These are phyloP conservation scores for Xestia c-nigrum DNA, from an alignment of 2,888 invertebrate genomes.

Conservation along the genomic window DNA sequence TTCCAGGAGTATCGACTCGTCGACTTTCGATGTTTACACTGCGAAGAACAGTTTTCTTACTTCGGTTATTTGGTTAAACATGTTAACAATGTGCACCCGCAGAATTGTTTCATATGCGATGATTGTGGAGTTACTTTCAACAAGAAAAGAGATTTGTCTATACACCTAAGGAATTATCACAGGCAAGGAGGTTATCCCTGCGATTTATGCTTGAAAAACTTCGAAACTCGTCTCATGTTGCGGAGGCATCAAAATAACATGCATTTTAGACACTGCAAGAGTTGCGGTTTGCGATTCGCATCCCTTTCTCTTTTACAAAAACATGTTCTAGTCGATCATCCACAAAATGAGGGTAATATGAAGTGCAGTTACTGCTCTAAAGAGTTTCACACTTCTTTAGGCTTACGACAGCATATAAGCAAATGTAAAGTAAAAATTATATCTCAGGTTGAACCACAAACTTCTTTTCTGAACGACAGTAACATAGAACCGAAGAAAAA, in stretches of 20 bases:
- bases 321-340: conserved; percentile 79
- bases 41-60: conserved; percentile 78
- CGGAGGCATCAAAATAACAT: conserved; percentile 75
- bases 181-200: conserved; percentile 79
- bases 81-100: conserved; percentile 78
- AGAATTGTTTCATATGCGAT: conserved; percentile 79
- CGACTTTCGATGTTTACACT: conserved; percentile 79
- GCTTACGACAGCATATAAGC: conserved; percentile 78
- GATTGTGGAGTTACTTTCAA: conserved; percentile 81
- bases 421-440: conserved; percentile 78
- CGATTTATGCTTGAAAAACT: conserved; percentile 76
- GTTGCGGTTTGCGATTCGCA: conserved; percentile 76
- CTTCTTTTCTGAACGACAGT: conserved; percentile 58
- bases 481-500: conserved; percentile 73
- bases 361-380: conserved; percentile 82
- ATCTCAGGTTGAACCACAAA: conserved; percentile 61
- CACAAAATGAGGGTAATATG: conserved; percentile 71
- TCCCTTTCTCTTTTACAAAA: conserved; percentile 75
- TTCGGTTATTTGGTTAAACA: conserved; percentile 81
- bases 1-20: conserved; percentile 79
- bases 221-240: conserved; percentile 70
- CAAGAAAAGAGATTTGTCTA: conserved; percentile 78
- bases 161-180: conserved; percentile 79
- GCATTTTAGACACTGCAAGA: conserved; percentile 81
- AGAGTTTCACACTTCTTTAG: conserved; percentile 77